A percentile compares a stretch with the other conserved stretches of the same genome.
These are phyloP conservation scores for Heliconius charithonia DNA, from an alignment of 2,888 invertebrate genomes.

Conservation along the genomic window DNA sequence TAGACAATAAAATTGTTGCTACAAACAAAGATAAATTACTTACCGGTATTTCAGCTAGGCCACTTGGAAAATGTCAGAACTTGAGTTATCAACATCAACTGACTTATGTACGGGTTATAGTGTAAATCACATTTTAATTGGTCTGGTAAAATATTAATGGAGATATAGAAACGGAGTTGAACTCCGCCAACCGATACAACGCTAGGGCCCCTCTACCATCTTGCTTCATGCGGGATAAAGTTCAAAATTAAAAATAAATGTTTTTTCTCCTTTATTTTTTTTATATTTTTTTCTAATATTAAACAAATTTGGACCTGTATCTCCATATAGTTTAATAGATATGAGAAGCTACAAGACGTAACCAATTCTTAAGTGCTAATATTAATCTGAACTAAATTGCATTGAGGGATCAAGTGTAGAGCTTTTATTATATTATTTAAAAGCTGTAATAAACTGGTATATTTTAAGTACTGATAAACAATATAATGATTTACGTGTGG, in stretches of 20 bases:
- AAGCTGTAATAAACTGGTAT: no score
- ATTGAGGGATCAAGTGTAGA: constrained; percentile 40
- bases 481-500: no score
- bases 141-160: neutral
- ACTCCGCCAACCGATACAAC: neutral
- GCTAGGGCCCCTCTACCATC: neutral
- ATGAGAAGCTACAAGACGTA: constrained; percentile 45
- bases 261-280: no score
- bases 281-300: no score
- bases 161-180: neutral
- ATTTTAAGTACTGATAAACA: no score
- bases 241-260: no score
- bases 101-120: neutral
- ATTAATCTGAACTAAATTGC: constrained; percentile 49
- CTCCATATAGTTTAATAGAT: constrained; percentile 45
- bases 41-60: constrained; percentile 27
- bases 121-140: neutral
- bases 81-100: neutral
- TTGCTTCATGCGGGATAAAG: no score
- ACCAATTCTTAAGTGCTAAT: constrained; percentile 50
- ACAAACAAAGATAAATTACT: constrained; percentile 31
- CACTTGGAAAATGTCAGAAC: constrained; percentile 30
- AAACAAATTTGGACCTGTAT: neutral
- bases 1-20: constrained; percentile 27
- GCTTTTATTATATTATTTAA: neutral